A percentile compares a stretch with the other conserved stretches of the same genome.
phyloP scores from a whole-genome alignment of 2,113 vertebrate species.

The Gopherus flavomarginatus region DNA sequence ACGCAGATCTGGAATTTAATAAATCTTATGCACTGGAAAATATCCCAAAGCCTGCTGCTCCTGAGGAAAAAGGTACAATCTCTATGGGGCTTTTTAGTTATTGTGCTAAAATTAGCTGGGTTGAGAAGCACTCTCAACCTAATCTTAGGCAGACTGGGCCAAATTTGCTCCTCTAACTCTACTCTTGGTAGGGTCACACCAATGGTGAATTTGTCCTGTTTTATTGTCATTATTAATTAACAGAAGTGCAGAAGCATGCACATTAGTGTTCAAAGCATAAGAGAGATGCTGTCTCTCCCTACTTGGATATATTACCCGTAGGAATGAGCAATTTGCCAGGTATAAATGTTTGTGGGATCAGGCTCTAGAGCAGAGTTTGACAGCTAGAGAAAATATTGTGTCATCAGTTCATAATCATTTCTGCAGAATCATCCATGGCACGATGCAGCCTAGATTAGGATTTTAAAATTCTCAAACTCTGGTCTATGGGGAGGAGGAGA shows the following conservation, averaged over 20 bases:
- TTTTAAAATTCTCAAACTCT: background rate
- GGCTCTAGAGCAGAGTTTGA: background rate
- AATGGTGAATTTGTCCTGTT: background rate
- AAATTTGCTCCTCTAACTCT: background rate
- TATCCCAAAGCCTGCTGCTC: background rate
- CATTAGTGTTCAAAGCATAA: background rate
- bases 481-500: background rate
- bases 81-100: background rate
- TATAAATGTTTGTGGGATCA: background rate
- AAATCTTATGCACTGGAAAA: background rate
- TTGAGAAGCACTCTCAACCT: background rate
- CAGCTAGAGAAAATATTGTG: background rate
- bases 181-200: background rate
- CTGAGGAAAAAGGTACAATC: background rate
- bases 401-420: background rate
- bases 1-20: background rate
- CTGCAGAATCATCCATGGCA: background rate
- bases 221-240: background rate
- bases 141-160: background rate
- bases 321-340: background rate
- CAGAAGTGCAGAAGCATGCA: background rate
- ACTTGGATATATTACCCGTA: background rate
- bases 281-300: background rate
- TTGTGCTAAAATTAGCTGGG: background rate
- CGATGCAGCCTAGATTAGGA: background rate